phyloP scores from a whole-genome alignment of 2,888 invertebrate species.

The Masnerella sp. region DNA sequence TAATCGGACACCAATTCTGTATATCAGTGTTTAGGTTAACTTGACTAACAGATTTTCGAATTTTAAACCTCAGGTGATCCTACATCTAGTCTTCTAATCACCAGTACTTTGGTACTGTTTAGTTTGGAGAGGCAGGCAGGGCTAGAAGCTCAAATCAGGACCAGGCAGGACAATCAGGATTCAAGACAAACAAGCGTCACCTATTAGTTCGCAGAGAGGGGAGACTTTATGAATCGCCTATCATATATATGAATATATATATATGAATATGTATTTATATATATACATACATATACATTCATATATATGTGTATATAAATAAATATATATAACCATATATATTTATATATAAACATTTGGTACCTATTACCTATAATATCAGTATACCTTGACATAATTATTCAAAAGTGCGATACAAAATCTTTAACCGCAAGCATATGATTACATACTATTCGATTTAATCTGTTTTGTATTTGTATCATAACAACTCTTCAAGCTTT shows the following conservation, averaged over 20 bases:
- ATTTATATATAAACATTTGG: conserved; percentile 59
- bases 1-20: conserved; percentile 53
- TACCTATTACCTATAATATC: conserved; percentile 67
- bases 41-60: conserved; percentile 75
- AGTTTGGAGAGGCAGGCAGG: conserved; percentile 77
- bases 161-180: conserved; percentile 74
- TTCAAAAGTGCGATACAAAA: conserved; percentile 38
- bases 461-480: conserved; percentile 25
- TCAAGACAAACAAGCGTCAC: conserved; percentile 73
- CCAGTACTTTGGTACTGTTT: conserved; percentile 77
- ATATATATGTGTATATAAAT: background rate
- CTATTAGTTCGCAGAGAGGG: conserved; percentile 73
- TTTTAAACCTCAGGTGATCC: conserved; percentile 78
- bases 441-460: conserved; percentile 14
- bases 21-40: conserved; percentile 65
- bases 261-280: conserved; percentile 38
- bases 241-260: conserved; percentile 37
- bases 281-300: background rate
- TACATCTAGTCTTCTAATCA: conserved; percentile 78
- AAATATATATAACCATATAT: conserved; percentile 7
- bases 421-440: conserved; percentile 4
- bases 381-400: conserved; percentile 65
- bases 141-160: conserved; percentile 74
- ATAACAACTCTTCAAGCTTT: conserved; percentile 12
- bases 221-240: conserved; percentile 69